Evolutionary conservation across 2,888 invertebrate species (phyloP), one percentile per base, ranked within the genome.

Genomic region (Steinernema carpocapsae): DNA sequence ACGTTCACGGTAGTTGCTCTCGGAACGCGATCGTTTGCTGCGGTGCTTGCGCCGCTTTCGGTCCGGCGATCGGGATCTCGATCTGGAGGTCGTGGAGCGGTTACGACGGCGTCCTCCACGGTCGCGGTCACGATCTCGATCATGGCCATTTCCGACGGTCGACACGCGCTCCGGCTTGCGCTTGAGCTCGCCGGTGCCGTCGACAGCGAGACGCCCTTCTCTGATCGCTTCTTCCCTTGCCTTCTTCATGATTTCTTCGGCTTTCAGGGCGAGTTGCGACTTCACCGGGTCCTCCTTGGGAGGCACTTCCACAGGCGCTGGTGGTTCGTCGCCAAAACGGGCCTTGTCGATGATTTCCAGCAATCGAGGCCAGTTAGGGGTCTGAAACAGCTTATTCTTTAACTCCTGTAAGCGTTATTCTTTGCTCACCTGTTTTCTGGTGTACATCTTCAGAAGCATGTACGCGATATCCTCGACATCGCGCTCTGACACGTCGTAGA

Each of bases 401-500:
- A 22, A n/a, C 37, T 43, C 14, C 43, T 12, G 43, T 43, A 43
- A 7, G 14, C 10, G 14, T n/a, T n/a, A n/a, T n/a, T n/a, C n/a
- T n/a, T n/a, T n/a, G 24, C 79, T 76, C 17, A 85, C 84, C 73
- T 79, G 78, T 52, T 72, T 79, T 48, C 82, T 77, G 6, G 76
- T 72, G 72, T 87, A 87, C 43, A 86, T 71, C n/a, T 74, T 64
- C 24, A 83, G 59, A 1, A 87, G 79, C 45, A 80, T 80, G 14
- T 75, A 43, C 2, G 84, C 77, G 42, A 87, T 86, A 7, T 79
- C 76, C 24, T 79, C 72, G 24, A 87, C 80, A 26, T 86, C 85
- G 26, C 81, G 70, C 45, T 85, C 85, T 10, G 78, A 81, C 14
- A 83, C 84, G 71, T 84, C 85, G 75, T 85, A 87, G 6, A 85